A percentile compares a stretch with the other conserved stretches of the same genome.
These are phyloP conservation scores for Choristoneura rosaceana DNA, from an alignment of 2,888 invertebrate genomes.

Conservation along the genomic window DNA sequence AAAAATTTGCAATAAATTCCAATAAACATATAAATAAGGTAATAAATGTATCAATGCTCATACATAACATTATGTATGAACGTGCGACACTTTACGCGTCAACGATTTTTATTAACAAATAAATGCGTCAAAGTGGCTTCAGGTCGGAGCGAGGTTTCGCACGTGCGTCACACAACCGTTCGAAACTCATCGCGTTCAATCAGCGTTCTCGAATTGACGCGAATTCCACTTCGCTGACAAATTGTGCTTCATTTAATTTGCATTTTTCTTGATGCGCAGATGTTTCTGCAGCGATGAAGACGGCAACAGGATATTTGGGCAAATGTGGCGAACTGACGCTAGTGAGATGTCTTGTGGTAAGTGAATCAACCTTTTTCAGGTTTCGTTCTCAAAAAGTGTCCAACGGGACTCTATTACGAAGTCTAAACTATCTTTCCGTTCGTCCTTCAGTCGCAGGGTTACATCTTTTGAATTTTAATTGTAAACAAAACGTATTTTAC, in stretches of 20 bases:
- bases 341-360: conserved; percentile 88
- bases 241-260: conserved; percentile 41
- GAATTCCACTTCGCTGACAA: conserved; percentile 36
- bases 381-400: neutral
- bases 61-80: no score
- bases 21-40: no score
- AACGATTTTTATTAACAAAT: conserved; percentile 21
- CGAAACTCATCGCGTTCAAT: conserved; percentile 34
- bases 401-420: no score
- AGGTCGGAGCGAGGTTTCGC: conserved; percentile 14
- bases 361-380: conserved; percentile 44
- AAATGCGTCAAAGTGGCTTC: conserved; percentile 24
- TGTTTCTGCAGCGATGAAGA: conserved; percentile 88
- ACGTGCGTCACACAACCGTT: conserved; percentile 28
- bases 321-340: conserved; percentile 85
- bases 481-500: no score
- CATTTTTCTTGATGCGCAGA: conserved; percentile 64
- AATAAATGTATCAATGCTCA: no score
- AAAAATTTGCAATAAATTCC: neutral
- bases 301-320: conserved; percentile 88
- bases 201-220: conserved; percentile 23
- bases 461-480: no score
- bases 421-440: no score
- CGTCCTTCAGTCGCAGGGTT: no score
- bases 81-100: neutral